These are phyloP conservation scores for Acanthisitta chloris DNA, from an alignment of 2,113 vertebrate species.

Conservation along the genomic window DNA sequence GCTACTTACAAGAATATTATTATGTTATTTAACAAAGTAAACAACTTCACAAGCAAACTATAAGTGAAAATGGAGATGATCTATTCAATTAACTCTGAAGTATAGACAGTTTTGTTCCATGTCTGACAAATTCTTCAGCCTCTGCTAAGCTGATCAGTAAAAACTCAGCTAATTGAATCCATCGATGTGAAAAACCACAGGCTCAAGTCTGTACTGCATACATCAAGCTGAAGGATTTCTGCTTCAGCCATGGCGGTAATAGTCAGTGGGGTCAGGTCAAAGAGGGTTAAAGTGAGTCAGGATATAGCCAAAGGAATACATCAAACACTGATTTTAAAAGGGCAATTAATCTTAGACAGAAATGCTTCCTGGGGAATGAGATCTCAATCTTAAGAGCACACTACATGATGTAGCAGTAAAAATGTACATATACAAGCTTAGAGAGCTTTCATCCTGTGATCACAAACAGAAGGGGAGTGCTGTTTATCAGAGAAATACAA, in stretches of 20 bases:
- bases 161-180: conserved; percentile 75
- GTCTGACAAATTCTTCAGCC: conserved; percentile 66
- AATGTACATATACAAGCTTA: conserved; percentile 77
- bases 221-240: conserved; percentile 75
- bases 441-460: conserved; percentile 80
- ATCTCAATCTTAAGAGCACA: conserved; percentile 81
- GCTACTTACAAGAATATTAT: not conserved
- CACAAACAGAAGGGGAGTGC: conserved; percentile 79
- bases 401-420: conserved; percentile 81
- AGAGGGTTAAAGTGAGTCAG: conserved; percentile 79
- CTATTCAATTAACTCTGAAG: not conserved
- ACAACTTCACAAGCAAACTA: not conserved
- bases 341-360: conserved; percentile 83
- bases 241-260: conserved; percentile 67
- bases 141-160: conserved; percentile 68
- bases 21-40: not conserved
- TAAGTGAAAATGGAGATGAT: not conserved
- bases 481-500: conserved; percentile 79
- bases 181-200: conserved; percentile 73
- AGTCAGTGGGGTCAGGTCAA: conserved; percentile 81
- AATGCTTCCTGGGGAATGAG: conserved; percentile 80
- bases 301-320: conserved; percentile 80
- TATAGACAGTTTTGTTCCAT: conserved; percentile 44
- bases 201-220: conserved; percentile 71
- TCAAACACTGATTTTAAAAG: conserved; percentile 84